phyloP scores from a whole-genome alignment of 2,797 vertebrate species.

The Rhinogobio ventralis region DNA sequence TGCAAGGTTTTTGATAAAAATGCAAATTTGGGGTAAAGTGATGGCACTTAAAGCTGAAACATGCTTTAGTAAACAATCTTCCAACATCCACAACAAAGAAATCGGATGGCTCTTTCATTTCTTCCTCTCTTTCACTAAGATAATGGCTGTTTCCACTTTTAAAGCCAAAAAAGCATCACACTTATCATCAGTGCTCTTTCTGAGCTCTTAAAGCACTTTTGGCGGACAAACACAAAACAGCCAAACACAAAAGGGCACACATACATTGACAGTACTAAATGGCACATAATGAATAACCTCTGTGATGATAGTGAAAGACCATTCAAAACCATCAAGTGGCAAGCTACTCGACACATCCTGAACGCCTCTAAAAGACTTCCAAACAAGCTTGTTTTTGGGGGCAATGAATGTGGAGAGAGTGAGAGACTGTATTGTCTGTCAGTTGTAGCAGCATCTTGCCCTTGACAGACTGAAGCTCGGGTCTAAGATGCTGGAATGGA shows the following conservation, averaged over 20 bases:
- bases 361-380: slow-evolving; percentile 7
- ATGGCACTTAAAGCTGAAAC: background rate
- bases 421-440: background rate
- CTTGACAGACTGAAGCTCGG: background rate
- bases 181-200: slow-evolving; percentile 10
- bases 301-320: background rate
- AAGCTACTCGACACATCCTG: background rate
- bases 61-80: background rate
- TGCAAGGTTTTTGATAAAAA: background rate
- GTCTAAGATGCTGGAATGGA: background rate
- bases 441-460: background rate
- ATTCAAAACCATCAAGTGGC: background rate
- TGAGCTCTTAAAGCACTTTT: slow-evolving; percentile 13
- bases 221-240: background rate
- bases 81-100: background rate
- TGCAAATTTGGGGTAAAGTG: background rate
- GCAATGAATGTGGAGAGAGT: background rate
- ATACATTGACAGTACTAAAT: background rate
- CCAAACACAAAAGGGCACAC: background rate
- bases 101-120: background rate
- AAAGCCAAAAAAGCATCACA: background rate
- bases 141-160: background rate
- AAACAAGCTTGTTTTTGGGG: background rate
- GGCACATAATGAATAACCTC: slow-evolving; percentile 33
- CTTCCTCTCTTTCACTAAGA: background rate